Evolutionary conservation across 2,888 invertebrate species (phyloP).

Genomic region (Cheilosia grossa): DNA sequence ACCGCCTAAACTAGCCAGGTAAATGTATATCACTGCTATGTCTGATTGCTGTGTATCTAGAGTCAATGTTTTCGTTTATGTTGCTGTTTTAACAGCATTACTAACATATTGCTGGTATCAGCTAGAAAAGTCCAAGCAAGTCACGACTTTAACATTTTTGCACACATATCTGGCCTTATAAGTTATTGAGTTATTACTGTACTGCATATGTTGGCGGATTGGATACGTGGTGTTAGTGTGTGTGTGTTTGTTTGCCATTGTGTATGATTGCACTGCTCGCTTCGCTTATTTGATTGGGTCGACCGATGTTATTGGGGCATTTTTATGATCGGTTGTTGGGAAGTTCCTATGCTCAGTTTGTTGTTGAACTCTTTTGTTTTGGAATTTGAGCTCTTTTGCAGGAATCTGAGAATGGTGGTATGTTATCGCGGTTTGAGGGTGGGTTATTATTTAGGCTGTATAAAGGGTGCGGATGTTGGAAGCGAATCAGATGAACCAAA

Average conservation of each 20-base stretch:
- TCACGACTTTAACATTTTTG: conserved; percentile 83
- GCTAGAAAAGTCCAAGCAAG: conserved; percentile 76
- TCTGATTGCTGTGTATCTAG: conserved; percentile 64
- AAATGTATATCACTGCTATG: conserved; percentile 13
- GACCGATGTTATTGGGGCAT: conserved; percentile 39
- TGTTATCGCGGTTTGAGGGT: too few species aligned
- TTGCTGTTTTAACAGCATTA: conserved; percentile 64
- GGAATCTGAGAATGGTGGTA: too few species aligned
- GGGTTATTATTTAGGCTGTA: too few species aligned
- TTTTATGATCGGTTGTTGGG: conserved; percentile 18
- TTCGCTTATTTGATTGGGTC: conserved; percentile 25
- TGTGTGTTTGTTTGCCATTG: conserved; percentile 2
- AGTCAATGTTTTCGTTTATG: conserved; percentile 54
- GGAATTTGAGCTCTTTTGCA: too few species aligned
- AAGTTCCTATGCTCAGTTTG: conserved; percentile 22
- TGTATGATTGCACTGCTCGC: not conserved
- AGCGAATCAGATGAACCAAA: too few species aligned
- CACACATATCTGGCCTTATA: conserved; percentile 77
- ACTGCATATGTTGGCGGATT: conserved; percentile 57
- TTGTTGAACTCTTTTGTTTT: conserved; percentile 43
- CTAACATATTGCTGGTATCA: conserved; percentile 67
- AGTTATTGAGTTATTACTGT: conserved; percentile 72
- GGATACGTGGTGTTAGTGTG: conserved; percentile 33
- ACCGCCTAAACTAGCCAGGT: conserved; percentile 40
- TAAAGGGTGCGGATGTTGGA: too few species aligned